These are phyloP conservation scores for Notothenia rossii DNA, from an alignment of 2,113 vertebrate genomes.

Conservation along the genomic window DNA sequence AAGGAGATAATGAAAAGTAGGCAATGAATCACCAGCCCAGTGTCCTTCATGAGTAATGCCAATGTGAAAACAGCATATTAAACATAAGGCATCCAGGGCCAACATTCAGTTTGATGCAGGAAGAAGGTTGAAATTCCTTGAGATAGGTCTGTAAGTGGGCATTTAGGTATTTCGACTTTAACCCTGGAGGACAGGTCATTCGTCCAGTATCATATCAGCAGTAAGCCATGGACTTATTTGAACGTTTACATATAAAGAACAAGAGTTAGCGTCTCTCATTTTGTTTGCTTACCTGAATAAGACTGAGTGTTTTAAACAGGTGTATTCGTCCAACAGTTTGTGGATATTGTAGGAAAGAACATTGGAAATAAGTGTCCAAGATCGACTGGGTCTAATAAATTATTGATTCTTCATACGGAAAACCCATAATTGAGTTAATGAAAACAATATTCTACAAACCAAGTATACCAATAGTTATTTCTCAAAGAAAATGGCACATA, in stretches of 20 bases:
- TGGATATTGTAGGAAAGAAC: background rate
- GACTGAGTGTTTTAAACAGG: background rate
- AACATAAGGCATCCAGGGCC: background rate
- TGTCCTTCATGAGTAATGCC: background rate
- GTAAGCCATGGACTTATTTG: constrained; percentile 1
- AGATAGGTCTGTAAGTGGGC: background rate
- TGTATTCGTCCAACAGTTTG: background rate
- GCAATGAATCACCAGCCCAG: background rate
- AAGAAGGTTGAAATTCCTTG: background rate
- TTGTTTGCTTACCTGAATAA: background rate
- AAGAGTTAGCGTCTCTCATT: background rate
- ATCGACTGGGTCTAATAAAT: background rate
- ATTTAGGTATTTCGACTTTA: background rate
- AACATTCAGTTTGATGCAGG: background rate
- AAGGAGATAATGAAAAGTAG: background rate
- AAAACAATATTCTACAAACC: background rate
- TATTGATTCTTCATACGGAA: background rate
- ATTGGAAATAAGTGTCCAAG: background rate
- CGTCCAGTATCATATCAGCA: background rate
- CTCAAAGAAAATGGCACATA: background rate
- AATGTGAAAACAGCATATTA: background rate
- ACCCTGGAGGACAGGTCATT: background rate
- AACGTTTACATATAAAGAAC: background rate
- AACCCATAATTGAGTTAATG: background rate
- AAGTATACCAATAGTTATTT: background rate